These are phyloP conservation scores for Brienomyrus longianalis DNA, from an alignment of 2,113 vertebrate genomes.

Conservation along the genomic window DNA sequence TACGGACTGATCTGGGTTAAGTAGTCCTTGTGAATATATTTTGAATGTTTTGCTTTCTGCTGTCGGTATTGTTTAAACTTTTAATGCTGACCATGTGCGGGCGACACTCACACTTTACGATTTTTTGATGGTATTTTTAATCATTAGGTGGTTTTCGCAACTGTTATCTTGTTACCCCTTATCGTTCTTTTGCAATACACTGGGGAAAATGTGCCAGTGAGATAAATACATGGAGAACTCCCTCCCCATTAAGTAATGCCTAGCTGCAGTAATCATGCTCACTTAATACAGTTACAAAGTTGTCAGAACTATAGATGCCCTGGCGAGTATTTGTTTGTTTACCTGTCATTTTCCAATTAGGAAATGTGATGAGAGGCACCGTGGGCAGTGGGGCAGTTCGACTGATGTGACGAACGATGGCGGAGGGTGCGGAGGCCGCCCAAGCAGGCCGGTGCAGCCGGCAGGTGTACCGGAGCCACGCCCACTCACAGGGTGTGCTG, in stretches of 20 bases:
- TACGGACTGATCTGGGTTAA: neutral
- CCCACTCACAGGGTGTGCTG: slow-evolving; percentile 78
- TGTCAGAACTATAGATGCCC: neutral
- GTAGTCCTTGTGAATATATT: neutral
- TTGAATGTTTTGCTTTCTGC: neutral
- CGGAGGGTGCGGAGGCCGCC: slow-evolving; percentile 59
- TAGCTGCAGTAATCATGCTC: neutral
- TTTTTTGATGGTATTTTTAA: neutral
- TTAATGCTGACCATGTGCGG: neutral
- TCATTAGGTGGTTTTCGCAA: neutral
- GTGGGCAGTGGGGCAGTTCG: neutral
- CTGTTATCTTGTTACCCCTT: neutral
- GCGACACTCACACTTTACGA: neutral
- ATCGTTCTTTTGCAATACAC: neutral
- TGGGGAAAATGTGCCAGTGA: neutral
- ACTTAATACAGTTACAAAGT: neutral
- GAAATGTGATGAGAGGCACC: neutral
- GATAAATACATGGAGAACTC: neutral
- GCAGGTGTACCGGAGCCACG: slow-evolving; percentile 71
- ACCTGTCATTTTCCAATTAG: neutral
- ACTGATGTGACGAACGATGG: slow-evolving; percentile 55
- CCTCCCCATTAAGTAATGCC: neutral
- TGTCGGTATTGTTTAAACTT: neutral
- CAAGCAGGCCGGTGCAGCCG: slow-evolving; percentile 53
- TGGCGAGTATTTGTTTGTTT: neutral